Conservation (phyloP, 2,888 invertebrate species). For the Hartigia nigra region DNA sequence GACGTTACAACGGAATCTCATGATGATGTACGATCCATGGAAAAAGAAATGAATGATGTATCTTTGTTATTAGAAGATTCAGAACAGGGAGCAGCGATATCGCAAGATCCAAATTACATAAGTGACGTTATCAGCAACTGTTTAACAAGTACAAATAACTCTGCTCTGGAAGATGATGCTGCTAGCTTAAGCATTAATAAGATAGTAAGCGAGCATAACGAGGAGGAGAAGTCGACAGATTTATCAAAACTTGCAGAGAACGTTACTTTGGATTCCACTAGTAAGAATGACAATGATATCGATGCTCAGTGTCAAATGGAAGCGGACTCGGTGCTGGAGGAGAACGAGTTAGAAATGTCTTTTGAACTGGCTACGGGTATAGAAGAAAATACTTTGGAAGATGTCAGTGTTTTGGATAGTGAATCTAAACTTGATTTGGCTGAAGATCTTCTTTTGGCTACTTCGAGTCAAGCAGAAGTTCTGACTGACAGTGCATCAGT, state of each 20-base stretch:
- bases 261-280: background rate
- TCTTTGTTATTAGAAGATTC: constrained; percentile 37
- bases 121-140: constrained; percentile 35
- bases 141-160: constrained; percentile 12
- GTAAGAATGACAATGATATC: background rate
- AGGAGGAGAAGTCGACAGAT: constrained; percentile 9
- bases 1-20: constrained; percentile 17
- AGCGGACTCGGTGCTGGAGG: constrained; percentile 13
- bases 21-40: constrained; percentile 27
- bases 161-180: constrained; percentile 14
- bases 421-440: constrained; percentile 37
- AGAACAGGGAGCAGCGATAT: constrained; percentile 22
- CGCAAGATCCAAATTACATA: constrained; percentile 35
- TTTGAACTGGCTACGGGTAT: constrained; percentile 19
- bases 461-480: constrained; percentile 30
- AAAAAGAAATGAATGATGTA: constrained; percentile 39
- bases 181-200: constrained; percentile 13
- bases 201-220: constrained; percentile 9
- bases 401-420: constrained; percentile 20
- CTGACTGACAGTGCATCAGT: constrained; percentile 30
- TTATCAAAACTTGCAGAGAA: constrained; percentile 19
- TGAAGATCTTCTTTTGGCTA: constrained; percentile 38
- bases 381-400: constrained; percentile 22
- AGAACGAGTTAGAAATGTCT: constrained; percentile 31
- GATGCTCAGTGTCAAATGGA: constrained; percentile 24